A percentile compares a stretch with the other conserved stretches of the same genome.
phyloP scores from a whole-genome alignment of 2,113 vertebrate genomes.

The Cyrtonyx montezumae region DNA sequence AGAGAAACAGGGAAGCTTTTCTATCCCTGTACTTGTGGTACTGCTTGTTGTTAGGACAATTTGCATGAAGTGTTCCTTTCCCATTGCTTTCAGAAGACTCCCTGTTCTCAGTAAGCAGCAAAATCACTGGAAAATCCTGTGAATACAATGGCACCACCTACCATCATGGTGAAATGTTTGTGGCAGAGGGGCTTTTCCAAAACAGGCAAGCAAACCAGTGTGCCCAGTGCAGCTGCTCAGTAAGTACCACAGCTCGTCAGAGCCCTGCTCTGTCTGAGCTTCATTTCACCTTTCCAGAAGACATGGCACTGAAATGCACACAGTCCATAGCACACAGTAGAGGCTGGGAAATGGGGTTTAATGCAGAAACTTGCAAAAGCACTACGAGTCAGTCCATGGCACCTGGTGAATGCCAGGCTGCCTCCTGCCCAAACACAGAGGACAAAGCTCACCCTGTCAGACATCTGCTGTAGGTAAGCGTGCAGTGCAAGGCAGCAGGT shows the following conservation, averaged over 20 bases:
- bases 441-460: not conserved
- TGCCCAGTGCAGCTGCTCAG: conserved; percentile 84
- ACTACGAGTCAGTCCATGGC: not conserved
- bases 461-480: not conserved
- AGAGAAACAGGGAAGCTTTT: not conserved
- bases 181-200: conserved; percentile 83
- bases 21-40: not conserved
- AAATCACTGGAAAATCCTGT: conserved; percentile 79
- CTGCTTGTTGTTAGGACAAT: not conserved
- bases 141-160: conserved; percentile 83
- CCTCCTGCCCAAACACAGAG: not conserved
- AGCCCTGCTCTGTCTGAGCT: not conserved
- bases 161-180: conserved; percentile 81
- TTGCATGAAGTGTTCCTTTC: conserved; percentile 3
- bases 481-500: not conserved
- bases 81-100: conserved; percentile 76
- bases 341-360: not conserved
- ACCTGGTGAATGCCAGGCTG: not conserved
- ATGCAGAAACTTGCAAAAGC: not conserved
- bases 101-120: conserved; percentile 70
- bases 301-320: not conserved
- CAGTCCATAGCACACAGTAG: not conserved
- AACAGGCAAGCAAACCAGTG: conserved; percentile 83
- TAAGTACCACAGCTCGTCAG: conserved; percentile 65
- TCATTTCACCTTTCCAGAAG: not conserved